Conservation (phyloP, 1,140 invertebrate species). For the Meloidogyne chitwoodi region DNA sequence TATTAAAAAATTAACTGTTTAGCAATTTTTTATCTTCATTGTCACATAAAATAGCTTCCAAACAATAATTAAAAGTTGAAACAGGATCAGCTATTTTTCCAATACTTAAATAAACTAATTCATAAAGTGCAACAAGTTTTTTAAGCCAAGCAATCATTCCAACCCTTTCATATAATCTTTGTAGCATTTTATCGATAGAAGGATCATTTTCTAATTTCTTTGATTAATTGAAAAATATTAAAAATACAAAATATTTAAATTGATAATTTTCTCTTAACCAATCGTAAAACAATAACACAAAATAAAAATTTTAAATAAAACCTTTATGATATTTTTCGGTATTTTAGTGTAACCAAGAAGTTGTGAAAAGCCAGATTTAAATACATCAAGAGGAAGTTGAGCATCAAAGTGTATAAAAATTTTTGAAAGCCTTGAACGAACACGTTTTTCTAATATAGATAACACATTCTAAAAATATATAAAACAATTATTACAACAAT, state of each 20-base stretch:
- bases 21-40: neutral
- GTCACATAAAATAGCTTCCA: neutral
- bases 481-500: no score
- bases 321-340: slow-evolving; percentile 2
- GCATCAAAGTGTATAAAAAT: slow-evolving; percentile 4
- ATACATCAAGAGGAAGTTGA: neutral
- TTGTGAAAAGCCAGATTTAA: slow-evolving; percentile 1
- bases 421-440: neutral
- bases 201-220: neutral
- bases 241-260: neutral
- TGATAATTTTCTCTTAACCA: neutral
- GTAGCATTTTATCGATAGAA: neutral
- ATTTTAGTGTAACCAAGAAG: neutral
- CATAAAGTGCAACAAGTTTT: slow-evolving; percentile 8
- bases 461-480: slow-evolving; percentile 3
- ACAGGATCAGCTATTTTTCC: neutral
- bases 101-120: neutral
- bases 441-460: slow-evolving; percentile 9
- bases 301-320: neutral
- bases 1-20: slow-evolving; percentile 1
- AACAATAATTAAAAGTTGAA: neutral
- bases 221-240: neutral
- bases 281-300: neutral
- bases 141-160: slow-evolving; percentile 9
- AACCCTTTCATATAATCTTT: neutral